Evolutionary conservation across 2,888 invertebrate genomes (phyloP).

Genomic region (Philaethria dido): DNA sequence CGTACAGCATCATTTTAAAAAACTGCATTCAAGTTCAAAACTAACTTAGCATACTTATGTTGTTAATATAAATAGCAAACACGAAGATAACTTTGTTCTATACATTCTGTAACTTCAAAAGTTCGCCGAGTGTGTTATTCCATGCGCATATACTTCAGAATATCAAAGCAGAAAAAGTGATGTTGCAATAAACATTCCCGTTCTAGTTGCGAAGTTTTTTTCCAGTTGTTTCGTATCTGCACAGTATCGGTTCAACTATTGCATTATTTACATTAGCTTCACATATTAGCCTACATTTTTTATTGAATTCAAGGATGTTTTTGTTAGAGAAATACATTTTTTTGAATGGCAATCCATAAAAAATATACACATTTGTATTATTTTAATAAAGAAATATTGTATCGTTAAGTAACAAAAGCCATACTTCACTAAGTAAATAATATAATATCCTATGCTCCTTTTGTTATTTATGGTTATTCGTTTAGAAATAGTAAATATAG

Average conservation of each 20-base stretch:
- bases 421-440: background rate
- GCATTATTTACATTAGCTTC: background rate
- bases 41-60: background rate
- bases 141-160: slow-evolving; percentile 14
- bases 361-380: no score
- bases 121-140: slow-evolving; percentile 22
- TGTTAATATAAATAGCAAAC: slow-evolving; percentile 14
- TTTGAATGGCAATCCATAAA: no score
- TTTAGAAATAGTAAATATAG: slow-evolving; percentile 10
- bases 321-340: no score
- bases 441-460: background rate
- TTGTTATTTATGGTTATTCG: slow-evolving; percentile 14
- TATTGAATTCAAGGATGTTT: no score
- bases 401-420: background rate
- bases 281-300: background rate
- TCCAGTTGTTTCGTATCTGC: slow-evolving; percentile 8
- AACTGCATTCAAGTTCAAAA: background rate
- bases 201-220: slow-evolving; percentile 22
- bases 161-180: slow-evolving; percentile 28
- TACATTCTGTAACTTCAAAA: slow-evolving; percentile 19
- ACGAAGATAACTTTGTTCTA: background rate
- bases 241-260: slow-evolving; percentile 12
- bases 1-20: background rate
- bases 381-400: no score
- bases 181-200: slow-evolving; percentile 24